Evolutionary conservation across 2,113 vertebrate genomes (phyloP).

Genomic region (Nibea coibor): DNA sequence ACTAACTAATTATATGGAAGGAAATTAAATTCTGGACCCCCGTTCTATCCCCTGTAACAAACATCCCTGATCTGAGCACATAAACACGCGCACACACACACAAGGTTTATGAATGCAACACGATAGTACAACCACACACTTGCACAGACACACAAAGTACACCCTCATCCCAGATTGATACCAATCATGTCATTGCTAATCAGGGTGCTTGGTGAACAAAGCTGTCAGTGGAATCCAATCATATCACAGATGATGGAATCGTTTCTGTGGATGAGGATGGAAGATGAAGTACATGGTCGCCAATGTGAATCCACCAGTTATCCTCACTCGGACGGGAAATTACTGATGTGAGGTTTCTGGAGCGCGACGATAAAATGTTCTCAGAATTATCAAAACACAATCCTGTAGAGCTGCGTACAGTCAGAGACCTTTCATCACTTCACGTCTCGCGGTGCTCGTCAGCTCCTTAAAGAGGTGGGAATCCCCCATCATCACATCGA

Average conservation of each 20-base stretch:
- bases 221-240: slow-evolving; percentile 73
- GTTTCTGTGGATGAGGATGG: slow-evolving; percentile 53
- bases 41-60: slow-evolving; percentile 49
- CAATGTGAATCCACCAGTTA: slow-evolving; percentile 55
- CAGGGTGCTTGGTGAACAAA: slow-evolving; percentile 68
- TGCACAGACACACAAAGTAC: slow-evolving; percentile 37
- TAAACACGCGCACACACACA: slow-evolving; percentile 36
- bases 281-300: slow-evolving; percentile 48
- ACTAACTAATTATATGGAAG: slow-evolving; percentile 90
- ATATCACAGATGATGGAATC: slow-evolving; percentile 67
- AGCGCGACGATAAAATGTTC: slow-evolving; percentile 4
- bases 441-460: slow-evolving; percentile 1
- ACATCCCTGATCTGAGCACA: slow-evolving; percentile 34
- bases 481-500: neutral
- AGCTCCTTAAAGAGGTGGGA: neutral
- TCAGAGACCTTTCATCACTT: neutral
- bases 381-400: slow-evolving; percentile 13
- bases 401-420: neutral
- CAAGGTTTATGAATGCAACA: slow-evolving; percentile 8
- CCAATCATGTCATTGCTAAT: slow-evolving; percentile 68
- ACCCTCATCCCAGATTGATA: slow-evolving; percentile 60
- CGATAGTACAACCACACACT: neutral
- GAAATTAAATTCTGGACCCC: slow-evolving; percentile 75
- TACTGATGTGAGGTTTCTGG: slow-evolving; percentile 16
- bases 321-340: neutral